phyloP scores from a whole-genome alignment of 1,140 invertebrate genomes.

The Euschistus heros region DNA sequence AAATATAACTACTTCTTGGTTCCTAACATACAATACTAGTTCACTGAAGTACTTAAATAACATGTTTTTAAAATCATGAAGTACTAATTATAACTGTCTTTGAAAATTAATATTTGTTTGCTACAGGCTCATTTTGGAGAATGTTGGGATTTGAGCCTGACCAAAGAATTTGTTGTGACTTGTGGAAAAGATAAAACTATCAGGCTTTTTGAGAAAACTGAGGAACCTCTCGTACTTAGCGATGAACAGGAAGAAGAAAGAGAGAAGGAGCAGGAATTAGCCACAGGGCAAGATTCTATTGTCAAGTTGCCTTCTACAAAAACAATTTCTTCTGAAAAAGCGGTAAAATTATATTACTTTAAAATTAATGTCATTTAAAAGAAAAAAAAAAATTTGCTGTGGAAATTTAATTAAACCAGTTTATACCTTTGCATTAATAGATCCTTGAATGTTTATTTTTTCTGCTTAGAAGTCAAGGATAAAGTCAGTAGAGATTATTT shows the following conservation, averaged over 20 bases:
- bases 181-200: conserved; percentile 83
- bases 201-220: conserved; percentile 74
- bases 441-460: conserved; percentile 6
- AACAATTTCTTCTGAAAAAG: conserved; percentile 83
- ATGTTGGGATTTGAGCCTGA: conserved; percentile 62
- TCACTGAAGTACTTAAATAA: too few relatives aligned
- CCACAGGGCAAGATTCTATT: conserved; percentile 54
- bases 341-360: conserved; percentile 44
- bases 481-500: too few relatives aligned
- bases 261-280: conserved; percentile 53
- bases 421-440: too few relatives aligned
- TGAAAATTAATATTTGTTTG: conserved; percentile 15
- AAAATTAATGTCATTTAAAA: too few relatives aligned
- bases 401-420: too few relatives aligned
- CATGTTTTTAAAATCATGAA: too few relatives aligned
- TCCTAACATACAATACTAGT: too few relatives aligned
- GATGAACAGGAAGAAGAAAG: conserved; percentile 82
- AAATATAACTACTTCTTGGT: too few relatives aligned
- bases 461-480: too few relatives aligned
- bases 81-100: too few relatives aligned
- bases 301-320: conserved; percentile 75
- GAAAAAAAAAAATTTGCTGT: too few relatives aligned
- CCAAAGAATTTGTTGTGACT: conserved; percentile 67
- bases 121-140: conserved; percentile 65
- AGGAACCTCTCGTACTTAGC: conserved; percentile 81